phyloP scores from a whole-genome alignment of 2,888 invertebrate genomes.

The Drosophila anomalata region DNA sequence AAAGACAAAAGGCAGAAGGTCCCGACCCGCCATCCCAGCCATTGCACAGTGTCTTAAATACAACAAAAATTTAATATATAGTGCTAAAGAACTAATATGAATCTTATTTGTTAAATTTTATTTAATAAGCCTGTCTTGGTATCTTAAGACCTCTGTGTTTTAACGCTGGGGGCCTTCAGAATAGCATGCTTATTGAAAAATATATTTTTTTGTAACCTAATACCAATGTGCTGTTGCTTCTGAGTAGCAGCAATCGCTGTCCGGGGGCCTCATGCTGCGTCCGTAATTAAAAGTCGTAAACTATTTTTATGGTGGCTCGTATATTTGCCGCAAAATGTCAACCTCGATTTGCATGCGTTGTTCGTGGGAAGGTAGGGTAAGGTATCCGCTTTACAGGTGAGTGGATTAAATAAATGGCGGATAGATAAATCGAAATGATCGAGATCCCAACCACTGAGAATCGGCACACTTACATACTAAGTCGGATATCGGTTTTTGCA shows the following conservation, averaged over 20 bases:
- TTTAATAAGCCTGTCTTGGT: not conserved
- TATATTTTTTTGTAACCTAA: not conserved
- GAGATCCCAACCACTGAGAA: constrained; percentile 26
- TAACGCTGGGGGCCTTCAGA: not conserved
- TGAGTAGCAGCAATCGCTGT: constrained; percentile 43
- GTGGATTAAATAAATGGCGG: constrained; percentile 34
- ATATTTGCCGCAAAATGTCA: constrained; percentile 75
- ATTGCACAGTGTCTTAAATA: constrained; percentile 37
- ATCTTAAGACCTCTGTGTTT: not conserved
- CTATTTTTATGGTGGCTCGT: constrained; percentile 71
- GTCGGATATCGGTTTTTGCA: not conserved
- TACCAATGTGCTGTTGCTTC: constrained; percentile 30
- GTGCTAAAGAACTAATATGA: too few relatives aligned
- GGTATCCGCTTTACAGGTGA: constrained; percentile 45
- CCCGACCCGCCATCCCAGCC: constrained; percentile 32
- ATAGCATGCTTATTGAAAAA: not conserved
- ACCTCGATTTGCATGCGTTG: constrained; percentile 69
- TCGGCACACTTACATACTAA: constrained; percentile 4
- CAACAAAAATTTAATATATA: too few relatives aligned
- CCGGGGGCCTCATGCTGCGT: constrained; percentile 63
- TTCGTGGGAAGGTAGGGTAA: constrained; percentile 49
- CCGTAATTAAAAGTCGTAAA: constrained; percentile 76
- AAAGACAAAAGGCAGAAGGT: constrained; percentile 42
- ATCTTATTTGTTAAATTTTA: not conserved
- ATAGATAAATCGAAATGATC: constrained; percentile 32